Evolutionary conservation across 2,797 vertebrate genomes (phyloP).

Genomic region (Brachymystax lenok): DNA sequence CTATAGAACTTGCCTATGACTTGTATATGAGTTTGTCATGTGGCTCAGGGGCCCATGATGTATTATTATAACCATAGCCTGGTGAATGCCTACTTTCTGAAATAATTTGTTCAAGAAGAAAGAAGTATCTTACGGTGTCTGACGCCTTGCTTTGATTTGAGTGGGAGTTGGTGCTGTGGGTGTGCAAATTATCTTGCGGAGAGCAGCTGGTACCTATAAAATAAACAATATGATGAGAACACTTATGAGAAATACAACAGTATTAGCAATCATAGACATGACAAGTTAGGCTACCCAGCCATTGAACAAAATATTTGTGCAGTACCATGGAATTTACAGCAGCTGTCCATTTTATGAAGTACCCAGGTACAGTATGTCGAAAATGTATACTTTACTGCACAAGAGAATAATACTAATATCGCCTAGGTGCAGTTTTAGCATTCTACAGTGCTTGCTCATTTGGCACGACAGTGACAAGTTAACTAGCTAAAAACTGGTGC

Average conservation of each 20-base stretch:
- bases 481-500: no score
- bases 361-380: neutral
- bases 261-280: neutral
- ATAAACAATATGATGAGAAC: neutral
- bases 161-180: conserved; percentile 94
- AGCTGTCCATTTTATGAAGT: neutral
- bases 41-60: neutral
- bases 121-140: conserved; percentile 86
- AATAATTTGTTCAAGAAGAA: neutral
- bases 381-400: neutral
- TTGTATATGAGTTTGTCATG: neutral
- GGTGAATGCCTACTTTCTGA: neutral
- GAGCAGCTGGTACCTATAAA: conserved; percentile 94
- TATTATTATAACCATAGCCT: neutral
- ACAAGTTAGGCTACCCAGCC: neutral
- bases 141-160: conserved; percentile 92
- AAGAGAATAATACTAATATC: neutral
- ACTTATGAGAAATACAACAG: neutral
- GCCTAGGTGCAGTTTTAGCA: no score
- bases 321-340: neutral
- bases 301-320: neutral
- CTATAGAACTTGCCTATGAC: no score
- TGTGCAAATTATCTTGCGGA: conserved; percentile 97
- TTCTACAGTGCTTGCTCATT: no score
- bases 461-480: no score